Evolutionary conservation across 1,140 invertebrate genomes (phyloP), one percentile per base, ranked within the genome.

Genomic region (Cyclargus thomasi): DNA sequence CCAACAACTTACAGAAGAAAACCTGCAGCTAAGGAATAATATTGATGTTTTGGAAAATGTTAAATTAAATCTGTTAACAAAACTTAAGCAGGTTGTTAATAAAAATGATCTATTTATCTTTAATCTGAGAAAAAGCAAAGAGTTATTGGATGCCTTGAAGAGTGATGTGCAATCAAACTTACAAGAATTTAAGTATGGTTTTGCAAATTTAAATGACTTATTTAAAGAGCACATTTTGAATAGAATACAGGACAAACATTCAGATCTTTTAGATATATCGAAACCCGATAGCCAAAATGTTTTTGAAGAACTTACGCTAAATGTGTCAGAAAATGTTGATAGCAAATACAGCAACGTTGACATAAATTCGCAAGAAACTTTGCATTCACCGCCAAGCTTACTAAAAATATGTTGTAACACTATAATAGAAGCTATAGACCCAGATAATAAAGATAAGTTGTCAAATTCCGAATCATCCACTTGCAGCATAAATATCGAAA

Each of bases 331-430:
- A 59, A 59, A 20, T 59, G 4, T 18, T 59, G 21, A 22, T 59
- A 59, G 10, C 39, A 47, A 47, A 47, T 47, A 47, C 14, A 47
- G 39, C 14, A 47, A 47, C 39, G 55, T 80, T 82, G 3, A 39
- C 20, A 64, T 20, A 20, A 8, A 17, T 4, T 62, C 55, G 7
- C 20, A 17, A 3, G 14, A 59, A 35, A 18, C 18, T 36, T 1
- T 47, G 14, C 74, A 74, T 21, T 78, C 75, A n/a, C 84, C 85
- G 20, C 80, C 77, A 22, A 90, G 84, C 67, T 74, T 90, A 10
- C 63, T 82, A n/a, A 86, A 81, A 14, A 81, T 89, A 59, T 86
- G 83, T 70, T 86, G 82, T 62, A 83, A 82, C 62, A 85, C 63
- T 71, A 80, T 90, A 65, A 67, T 81, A 59, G 79, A 86, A 29